Percentiles rank a stretch among this genome's conserved stretches.
Conservation (phyloP, 2,797 vertebrate species). For the Agapornis canus region DNA sequence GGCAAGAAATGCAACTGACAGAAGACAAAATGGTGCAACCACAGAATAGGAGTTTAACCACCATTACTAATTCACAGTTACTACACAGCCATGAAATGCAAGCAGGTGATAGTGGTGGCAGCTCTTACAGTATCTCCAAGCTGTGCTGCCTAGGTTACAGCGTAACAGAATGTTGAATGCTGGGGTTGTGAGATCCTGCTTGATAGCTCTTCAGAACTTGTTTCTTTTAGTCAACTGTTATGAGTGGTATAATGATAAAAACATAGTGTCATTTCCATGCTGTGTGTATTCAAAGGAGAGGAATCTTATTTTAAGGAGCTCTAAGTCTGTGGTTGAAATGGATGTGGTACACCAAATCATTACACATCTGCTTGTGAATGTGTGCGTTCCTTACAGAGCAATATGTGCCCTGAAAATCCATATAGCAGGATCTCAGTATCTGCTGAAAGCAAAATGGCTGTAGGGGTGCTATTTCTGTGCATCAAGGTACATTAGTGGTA, state of each 20-base stretch:
- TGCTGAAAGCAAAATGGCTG: neutral
- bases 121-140: neutral
- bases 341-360: no score
- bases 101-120: neutral
- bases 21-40: neutral
- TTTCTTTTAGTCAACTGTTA: neutral
- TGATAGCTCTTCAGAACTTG: neutral
- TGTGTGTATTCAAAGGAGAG: neutral
- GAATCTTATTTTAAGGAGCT: neutral
- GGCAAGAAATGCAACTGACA: neutral
- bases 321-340: neutral
- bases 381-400: neutral
- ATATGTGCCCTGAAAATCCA: neutral
- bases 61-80: neutral
- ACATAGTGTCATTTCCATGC: neutral
- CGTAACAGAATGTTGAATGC: neutral
- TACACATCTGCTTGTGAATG: neutral
- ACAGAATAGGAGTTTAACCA: neutral
- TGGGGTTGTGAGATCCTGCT: neutral
- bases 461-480: neutral
- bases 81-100: neutral
- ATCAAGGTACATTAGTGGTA: neutral
- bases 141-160: neutral
- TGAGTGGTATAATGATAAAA: neutral
- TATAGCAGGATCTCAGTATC: fast-evolving